Evolutionary conservation across 1,140 invertebrate genomes (phyloP), one percentile per base, ranked within the genome.

Genomic region (Tetragonula clypearis): DNA sequence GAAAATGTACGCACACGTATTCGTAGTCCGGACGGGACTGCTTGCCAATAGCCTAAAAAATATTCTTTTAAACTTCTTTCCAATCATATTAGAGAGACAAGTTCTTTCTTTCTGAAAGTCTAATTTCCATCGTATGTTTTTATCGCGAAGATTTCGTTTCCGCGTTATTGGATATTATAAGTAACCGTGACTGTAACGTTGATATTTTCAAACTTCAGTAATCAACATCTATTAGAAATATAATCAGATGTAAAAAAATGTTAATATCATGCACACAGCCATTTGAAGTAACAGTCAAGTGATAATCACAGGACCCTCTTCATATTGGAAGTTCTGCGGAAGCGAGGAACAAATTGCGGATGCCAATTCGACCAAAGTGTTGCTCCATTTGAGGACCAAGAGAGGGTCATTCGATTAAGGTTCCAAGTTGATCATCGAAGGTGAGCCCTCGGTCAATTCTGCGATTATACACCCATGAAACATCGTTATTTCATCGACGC

Each of bases 401-500:
- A 68, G 78, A 82, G 71, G 75, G 75, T 87, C 55, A 77, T 80
- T 26, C 82, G 76, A 85, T 89, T 90, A 83, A 89, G 86, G 66
- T 60, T 73, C 21, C 74, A 65, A 60, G 58, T 15, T 26, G 19
- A 60, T 79, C 66, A 85, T 89, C 88, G 86, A 76, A 85, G 75
- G 76, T 85, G 80, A 92, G 88, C 82, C 77, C 41, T 49, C 74
- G 83, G 89, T 73, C 87, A 92, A 91, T 91, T 92, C 86, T 66
- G 35, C 83, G 88, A 89, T 92, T 93, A 91, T 87, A 85, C 88
- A 65, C 82, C 89, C 77, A 90, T 86, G 56, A 58, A 81, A 85
- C 82, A 84, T 86, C 72, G 88, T 90, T 86, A 90, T n/a, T 80
- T 87, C 79, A 69, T 87, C 78, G 68, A 71, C 77, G 76, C 65